A percentile compares a stretch with the other conserved stretches of the same genome.
These are phyloP conservation scores for Malthinus seriepunctatus DNA, from an alignment of 2,888 invertebrate species.

Conservation along the genomic window DNA sequence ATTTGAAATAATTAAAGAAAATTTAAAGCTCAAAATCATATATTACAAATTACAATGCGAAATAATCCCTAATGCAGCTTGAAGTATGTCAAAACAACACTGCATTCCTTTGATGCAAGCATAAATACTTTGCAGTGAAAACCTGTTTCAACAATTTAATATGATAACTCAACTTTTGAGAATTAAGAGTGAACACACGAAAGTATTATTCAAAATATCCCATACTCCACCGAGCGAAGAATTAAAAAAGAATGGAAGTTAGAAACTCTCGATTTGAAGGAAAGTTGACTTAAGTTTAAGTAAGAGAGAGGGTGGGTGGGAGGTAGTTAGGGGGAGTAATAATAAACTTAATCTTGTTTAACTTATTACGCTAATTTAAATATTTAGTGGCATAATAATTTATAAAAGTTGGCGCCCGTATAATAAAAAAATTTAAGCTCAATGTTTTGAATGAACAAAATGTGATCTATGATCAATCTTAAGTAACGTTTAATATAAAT, in stretches of 20 bases:
- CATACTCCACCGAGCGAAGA: too few relatives aligned
- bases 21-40: too few relatives aligned
- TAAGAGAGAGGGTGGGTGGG: too few relatives aligned
- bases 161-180: conserved; percentile 46
- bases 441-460: conserved; percentile 5
- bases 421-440: conserved; percentile 2
- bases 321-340: too few relatives aligned
- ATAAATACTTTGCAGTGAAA: conserved; percentile 46
- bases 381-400: not conserved
- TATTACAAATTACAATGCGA: conserved; percentile 10
- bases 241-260: too few relatives aligned
- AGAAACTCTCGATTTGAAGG: too few relatives aligned
- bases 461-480: conserved; percentile 1
- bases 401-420: conserved; percentile 2
- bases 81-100: conserved; percentile 48
- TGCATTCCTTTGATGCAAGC: conserved; percentile 46
- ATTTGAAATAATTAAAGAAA: too few relatives aligned
- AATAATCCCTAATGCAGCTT: conserved; percentile 36
- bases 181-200: conserved; percentile 42
- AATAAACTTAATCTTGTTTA: too few relatives aligned
- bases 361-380: not conserved
- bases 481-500: conserved; percentile 1
- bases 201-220: conserved; percentile 14
- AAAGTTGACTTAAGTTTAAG: too few relatives aligned
- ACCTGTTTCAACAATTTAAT: conserved; percentile 49